Evolutionary conservation across 2,888 invertebrate genomes (phyloP).

Genomic region (Tineola bisselliella): DNA sequence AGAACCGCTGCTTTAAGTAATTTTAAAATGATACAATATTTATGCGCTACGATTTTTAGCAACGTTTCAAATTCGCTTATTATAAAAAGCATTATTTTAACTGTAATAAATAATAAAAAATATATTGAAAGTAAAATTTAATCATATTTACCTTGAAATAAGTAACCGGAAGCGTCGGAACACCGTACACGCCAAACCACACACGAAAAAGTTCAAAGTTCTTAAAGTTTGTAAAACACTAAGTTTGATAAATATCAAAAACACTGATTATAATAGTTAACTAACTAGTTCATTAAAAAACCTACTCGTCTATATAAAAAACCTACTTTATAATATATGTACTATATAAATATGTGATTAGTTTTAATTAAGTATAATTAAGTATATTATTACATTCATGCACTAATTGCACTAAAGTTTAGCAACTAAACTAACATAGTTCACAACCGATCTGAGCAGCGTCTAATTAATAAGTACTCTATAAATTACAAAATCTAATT

Average conservation of each 20-base stretch:
- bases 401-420: not conserved
- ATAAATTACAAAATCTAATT: not conserved
- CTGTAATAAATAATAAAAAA: too few relatives aligned
- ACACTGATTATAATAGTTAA: not conserved
- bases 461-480: not conserved
- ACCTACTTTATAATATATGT: not conserved
- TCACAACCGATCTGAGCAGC: not conserved
- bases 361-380: not conserved
- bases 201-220: not conserved
- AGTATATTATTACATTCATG: not conserved
- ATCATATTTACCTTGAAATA: constrained; percentile 11
- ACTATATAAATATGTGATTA: too few relatives aligned
- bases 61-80: too few relatives aligned
- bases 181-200: not conserved
- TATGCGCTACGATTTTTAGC: too few relatives aligned
- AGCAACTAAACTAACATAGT: not conserved
- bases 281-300: not conserved
- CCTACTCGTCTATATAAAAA: not conserved
- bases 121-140: too few relatives aligned
- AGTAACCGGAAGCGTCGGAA: not conserved
- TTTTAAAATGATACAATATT: too few relatives aligned
- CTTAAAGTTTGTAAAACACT: not conserved
- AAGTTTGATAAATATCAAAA: not conserved
- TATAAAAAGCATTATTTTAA: too few relatives aligned
- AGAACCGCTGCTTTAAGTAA: too few relatives aligned